These are phyloP conservation scores for Pseudopipra pipra DNA, from an alignment of 2,113 vertebrate species.

Conservation along the genomic window DNA sequence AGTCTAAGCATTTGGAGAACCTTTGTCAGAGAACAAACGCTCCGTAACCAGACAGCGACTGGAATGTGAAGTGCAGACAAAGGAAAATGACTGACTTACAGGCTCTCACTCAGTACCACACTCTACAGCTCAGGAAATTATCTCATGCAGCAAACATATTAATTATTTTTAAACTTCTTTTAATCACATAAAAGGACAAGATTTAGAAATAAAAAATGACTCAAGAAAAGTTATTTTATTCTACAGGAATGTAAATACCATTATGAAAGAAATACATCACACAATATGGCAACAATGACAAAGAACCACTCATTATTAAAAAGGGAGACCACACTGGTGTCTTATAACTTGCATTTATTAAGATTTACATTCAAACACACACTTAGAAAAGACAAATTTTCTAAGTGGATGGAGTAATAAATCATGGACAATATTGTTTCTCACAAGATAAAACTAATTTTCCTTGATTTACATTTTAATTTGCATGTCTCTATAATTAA, in stretches of 20 bases:
- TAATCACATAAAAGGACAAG: background rate
- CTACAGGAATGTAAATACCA: background rate
- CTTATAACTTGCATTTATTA: background rate
- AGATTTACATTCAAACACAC: background rate
- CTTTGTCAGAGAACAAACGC: background rate
- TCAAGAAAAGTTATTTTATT: background rate
- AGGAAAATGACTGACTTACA: background rate
- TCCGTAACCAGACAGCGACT: background rate
- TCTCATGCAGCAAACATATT: background rate
- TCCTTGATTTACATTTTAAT: background rate
- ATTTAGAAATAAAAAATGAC: background rate
- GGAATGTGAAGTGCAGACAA: background rate
- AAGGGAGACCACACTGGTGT: background rate
- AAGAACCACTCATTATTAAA: background rate
- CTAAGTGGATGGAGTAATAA: background rate
- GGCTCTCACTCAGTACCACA: background rate
- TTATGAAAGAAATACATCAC: background rate
- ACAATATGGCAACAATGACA: background rate
- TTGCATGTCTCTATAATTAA: background rate
- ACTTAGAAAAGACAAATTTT: background rate
- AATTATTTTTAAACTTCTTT: background rate
- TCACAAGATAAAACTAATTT: background rate
- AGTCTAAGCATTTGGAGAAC: background rate
- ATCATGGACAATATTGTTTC: background rate
- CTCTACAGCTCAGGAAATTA: background rate